Evolutionary conservation across 2,113 vertebrate genomes (phyloP).

Genomic region (Lophotis ruficrista): DNA sequence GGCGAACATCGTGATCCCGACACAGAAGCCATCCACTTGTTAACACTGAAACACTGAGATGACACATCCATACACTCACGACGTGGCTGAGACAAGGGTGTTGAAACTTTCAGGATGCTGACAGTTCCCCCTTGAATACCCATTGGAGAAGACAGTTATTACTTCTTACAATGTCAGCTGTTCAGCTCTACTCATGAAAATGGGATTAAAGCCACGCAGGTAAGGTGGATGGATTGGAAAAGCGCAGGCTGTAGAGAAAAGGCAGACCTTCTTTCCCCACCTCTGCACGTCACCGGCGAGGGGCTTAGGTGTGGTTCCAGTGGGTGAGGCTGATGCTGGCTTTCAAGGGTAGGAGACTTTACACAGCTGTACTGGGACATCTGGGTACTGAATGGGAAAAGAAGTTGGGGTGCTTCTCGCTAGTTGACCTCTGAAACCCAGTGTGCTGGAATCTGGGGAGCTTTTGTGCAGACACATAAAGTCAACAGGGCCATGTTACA

Average conservation of each 20-base stretch:
- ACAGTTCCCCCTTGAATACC: background rate
- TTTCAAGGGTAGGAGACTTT: background rate
- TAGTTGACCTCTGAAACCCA: background rate
- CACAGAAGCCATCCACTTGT: constrained; percentile 12
- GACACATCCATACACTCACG: background rate
- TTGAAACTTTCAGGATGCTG: background rate
- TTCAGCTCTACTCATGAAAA: background rate
- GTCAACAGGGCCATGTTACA: background rate
- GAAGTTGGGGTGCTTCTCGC: background rate
- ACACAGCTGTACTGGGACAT: background rate
- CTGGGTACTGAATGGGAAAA: background rate
- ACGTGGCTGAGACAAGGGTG: background rate
- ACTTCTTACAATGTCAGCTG: background rate
- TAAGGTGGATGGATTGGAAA: background rate
- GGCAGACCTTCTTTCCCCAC: background rate
- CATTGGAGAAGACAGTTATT: background rate
- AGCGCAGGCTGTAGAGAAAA: background rate
- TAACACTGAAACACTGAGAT: background rate
- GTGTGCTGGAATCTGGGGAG: background rate
- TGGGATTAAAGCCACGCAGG: rapidly evolving
- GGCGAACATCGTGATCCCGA: background rate
- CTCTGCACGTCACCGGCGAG: rapidly evolving
- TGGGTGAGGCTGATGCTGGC: background rate
- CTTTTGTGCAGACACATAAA: background rate
- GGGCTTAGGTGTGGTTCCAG: background rate